A percentile compares a stretch with the other conserved stretches of the same genome.
Conservation (phyloP, 2,113 vertebrate genomes). For the Progne subis region DNA sequence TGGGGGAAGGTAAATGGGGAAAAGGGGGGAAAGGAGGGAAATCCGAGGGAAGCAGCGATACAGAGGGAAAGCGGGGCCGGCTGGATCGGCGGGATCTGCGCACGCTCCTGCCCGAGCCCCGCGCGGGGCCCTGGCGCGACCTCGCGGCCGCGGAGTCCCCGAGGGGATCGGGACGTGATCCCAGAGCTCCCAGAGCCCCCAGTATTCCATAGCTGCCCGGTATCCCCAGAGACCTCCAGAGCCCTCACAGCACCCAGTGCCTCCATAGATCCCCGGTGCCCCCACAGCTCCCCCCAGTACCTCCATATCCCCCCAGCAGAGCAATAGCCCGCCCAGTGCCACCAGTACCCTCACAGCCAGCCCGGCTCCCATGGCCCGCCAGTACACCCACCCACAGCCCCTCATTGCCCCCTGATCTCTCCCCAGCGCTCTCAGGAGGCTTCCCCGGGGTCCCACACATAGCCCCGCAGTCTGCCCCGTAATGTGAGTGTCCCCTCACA, state of each 20-base stretch:
- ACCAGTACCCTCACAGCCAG: neutral
- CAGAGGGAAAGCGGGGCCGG: neutral
- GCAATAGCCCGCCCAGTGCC: neutral
- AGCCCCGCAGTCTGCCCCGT: neutral
- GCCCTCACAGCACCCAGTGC: too few relatives aligned
- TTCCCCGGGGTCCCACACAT: neutral
- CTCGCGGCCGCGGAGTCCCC: neutral
- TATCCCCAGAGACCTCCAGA: neutral
- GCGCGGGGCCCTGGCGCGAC: neutral
- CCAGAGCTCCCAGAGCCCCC: neutral
- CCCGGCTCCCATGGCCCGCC: neutral
- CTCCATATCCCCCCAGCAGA: too few relatives aligned
- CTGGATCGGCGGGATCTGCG: too few relatives aligned
- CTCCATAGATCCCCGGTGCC: neutral
- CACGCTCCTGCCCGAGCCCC: too few relatives aligned
- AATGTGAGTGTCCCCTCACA: too few relatives aligned
- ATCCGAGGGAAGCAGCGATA: too few relatives aligned
- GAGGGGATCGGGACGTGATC: neutral
- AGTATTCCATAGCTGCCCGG: too few relatives aligned
- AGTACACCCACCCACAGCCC: neutral
- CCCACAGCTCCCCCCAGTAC: neutral
- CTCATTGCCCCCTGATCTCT: neutral
- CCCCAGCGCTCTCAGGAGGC: neutral
- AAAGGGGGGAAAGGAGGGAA: neutral
- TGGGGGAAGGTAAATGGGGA: accelerated